These are phyloP conservation scores for Turritopsis rubra DNA, from an alignment of 30 jellyfish, hydroid and myxozoan genomes.

Conservation along the genomic window DNA sequence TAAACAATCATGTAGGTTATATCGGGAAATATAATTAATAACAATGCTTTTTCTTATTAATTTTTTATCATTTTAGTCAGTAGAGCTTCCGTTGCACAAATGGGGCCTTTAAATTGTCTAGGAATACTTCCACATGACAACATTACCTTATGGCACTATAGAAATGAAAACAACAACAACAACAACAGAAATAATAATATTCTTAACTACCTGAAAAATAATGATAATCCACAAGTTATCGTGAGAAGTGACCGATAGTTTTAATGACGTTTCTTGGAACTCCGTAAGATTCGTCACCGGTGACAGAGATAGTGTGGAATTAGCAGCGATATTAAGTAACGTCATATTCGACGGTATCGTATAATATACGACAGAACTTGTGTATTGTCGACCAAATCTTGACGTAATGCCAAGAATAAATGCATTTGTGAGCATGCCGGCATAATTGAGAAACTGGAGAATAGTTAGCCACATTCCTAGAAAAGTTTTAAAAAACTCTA, in stretches of 20 bases:
- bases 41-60: no score
- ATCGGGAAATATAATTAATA: no score
- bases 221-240: conserved; percentile 66
- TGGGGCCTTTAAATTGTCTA: not conserved
- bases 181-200: not conserved
- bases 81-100: no score
- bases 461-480: conserved; percentile 84
- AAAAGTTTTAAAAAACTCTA: not conserved
- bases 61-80: no score
- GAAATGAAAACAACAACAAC: no score
- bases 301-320: conserved; percentile 15
- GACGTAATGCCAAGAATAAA: conserved; percentile 63
- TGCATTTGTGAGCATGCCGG: conserved; percentile 76
- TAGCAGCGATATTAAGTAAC: conserved; percentile 17
- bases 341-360: conserved; percentile 30
- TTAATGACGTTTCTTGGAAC: not conserved
- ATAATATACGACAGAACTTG: conserved; percentile 16
- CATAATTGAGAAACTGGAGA: conserved; percentile 54
- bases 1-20: no score
- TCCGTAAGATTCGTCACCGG: conserved; percentile 17
- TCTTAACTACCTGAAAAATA: conserved; percentile 49
- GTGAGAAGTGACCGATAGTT: conserved; percentile 6
- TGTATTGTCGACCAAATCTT: conserved; percentile 61
- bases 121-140: not conserved
- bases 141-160: no score